phyloP scores from a whole-genome alignment of 2,888 invertebrate species.

The Ichneumon xanthorius region DNA sequence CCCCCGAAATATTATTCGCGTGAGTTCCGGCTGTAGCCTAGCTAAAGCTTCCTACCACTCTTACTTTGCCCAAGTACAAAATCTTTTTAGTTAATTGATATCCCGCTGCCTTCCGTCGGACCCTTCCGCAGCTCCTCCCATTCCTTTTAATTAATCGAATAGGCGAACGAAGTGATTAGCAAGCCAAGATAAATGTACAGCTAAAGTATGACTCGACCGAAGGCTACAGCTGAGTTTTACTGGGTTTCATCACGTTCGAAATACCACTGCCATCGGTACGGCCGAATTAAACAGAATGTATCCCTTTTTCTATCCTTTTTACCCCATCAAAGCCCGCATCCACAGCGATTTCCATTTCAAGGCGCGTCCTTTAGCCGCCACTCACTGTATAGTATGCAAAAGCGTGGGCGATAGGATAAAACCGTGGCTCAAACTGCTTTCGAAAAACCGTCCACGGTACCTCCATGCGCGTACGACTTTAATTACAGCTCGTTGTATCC shows the following conservation, averaged over 20 bases:
- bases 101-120: conserved; percentile 47
- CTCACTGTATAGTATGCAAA: conserved; percentile 55
- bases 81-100: conserved; percentile 66
- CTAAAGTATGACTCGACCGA: conserved; percentile 20
- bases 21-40: conserved; percentile 55
- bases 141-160: conserved; percentile 62
- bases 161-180: conserved; percentile 56
- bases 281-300: conserved; percentile 45
- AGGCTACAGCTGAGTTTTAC: neutral
- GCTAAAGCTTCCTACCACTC: conserved; percentile 10
- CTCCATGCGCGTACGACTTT: conserved; percentile 54
- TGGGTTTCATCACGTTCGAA: conserved; percentile 41
- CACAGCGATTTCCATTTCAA: conserved; percentile 65
- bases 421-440: conserved; percentile 64
- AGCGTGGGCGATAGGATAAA: conserved; percentile 51
- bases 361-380: conserved; percentile 48
- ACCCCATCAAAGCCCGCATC: conserved; percentile 60
- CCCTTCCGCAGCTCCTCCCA: conserved; percentile 11
- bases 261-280: conserved; percentile 12
- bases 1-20: conserved; percentile 67
- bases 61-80: conserved; percentile 38
- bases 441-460: conserved; percentile 61
- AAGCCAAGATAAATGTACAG: conserved; percentile 40
- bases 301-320: conserved; percentile 33
- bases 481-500: conserved; percentile 61